phyloP scores from a whole-genome alignment of 2,888 invertebrate genomes.

The Pantelozetes paolii region DNA sequence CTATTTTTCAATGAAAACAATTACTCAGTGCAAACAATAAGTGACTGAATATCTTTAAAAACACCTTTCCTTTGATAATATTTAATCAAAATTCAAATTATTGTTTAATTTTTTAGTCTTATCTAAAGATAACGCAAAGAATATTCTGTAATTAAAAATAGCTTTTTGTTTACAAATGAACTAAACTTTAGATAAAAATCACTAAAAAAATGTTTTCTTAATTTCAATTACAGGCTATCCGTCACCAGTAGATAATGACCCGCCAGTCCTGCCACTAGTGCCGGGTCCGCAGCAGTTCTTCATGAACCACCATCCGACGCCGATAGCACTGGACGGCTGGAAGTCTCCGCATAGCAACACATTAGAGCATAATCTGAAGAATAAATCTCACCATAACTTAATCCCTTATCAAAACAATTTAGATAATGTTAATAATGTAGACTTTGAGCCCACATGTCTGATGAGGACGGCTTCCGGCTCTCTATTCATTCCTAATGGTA shows the following conservation, averaged over 20 bases:
- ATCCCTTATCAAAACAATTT: constrained; percentile 18
- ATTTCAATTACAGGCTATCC: constrained; percentile 22
- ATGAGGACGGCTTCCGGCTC: constrained; percentile 87
- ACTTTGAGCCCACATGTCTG: constrained; percentile 67
- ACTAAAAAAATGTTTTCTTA: too few relatives aligned
- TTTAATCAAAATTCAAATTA: too few relatives aligned
- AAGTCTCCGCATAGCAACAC: constrained; percentile 29
- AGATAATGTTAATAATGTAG: constrained; percentile 39
- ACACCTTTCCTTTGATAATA: too few relatives aligned
- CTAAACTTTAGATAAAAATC: too few relatives aligned
- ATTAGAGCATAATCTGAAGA: constrained; percentile 31
- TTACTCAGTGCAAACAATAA: too few relatives aligned
- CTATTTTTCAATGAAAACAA: too few relatives aligned
- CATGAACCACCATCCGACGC: constrained; percentile 20
- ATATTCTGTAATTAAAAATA: too few relatives aligned
- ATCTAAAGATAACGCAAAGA: too few relatives aligned
- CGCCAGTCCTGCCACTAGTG: not conserved
- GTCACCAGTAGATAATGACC: constrained; percentile 19
- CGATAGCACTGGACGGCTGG: constrained; percentile 8
- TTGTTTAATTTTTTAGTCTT: too few relatives aligned
- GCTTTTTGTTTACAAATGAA: too few relatives aligned
- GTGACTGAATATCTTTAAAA: too few relatives aligned
- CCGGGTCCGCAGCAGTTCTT: constrained; percentile 9
- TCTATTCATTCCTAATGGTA: constrained; percentile 72
- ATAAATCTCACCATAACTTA: constrained; percentile 23